Base-by-base conservation (phyloP, 92 coral and sea anemone species). In the Blastomussa wellsi region DNA sequence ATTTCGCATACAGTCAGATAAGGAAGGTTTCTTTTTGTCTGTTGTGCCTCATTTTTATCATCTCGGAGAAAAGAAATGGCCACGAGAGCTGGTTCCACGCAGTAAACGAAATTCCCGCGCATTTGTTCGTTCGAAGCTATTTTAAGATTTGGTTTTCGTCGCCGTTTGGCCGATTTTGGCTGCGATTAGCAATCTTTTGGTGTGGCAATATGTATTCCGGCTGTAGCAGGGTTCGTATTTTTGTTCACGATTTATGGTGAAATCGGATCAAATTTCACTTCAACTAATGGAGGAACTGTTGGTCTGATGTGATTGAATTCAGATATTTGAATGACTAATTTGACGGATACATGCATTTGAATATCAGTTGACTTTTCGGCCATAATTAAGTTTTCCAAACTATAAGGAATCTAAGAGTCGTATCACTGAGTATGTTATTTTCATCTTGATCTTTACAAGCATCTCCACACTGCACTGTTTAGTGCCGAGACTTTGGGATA, bases 81-180 rank as follows among this genome's bases (percentile, higher is more conserved):
- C 72, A 22, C 33, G 31, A 39, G 32, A 33, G 65, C 74, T 31
- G 80, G 53, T 49, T 44, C 87, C 87, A 83, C 74, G 74, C 80
- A 67, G 17, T 28, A 72, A 83, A 74, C 53, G 65, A 83, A 83
- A 83, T 83, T 83, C 87, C 87, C 87, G 87, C 87, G 87, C 87
- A 83, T 83, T 83, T 74, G 32, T 79, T 74, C 33, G 24, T 60
- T 74, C 49, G 73, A 59, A 69, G 77, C 77, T 83, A 83, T 83
- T 83, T 74, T 74, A 74, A 64, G 80, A 72, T 71, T 59, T 62
- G 42, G 74, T 28, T 60, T 74, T 38, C 73, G 51, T 20, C 44
- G 32, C 28, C 12, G 60, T 35, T 51, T 52, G 38, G 14, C 5
- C 68, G 35, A 33, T 36, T 52, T 38, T 55, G 36, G 79, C 0